These are phyloP conservation scores for Microtus ochrogaster DNA, from an alignment of 2,113 vertebrate genomes.

Conservation along the genomic window DNA sequence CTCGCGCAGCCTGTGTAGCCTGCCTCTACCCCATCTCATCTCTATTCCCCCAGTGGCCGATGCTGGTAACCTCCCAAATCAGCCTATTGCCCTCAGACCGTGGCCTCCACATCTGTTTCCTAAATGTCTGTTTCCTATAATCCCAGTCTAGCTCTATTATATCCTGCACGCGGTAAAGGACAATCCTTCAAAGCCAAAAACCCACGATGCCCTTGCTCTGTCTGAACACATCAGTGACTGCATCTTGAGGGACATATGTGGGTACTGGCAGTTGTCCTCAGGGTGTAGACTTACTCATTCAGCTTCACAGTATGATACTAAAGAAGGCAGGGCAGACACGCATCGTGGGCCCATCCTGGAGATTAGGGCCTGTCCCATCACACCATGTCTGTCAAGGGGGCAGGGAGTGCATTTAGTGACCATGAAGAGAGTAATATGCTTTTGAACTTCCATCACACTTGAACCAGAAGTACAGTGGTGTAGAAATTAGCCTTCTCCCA, in stretches of 20 bases:
- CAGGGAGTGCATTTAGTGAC: rapidly evolving
- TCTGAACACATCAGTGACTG: neutral
- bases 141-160: neutral
- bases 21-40: neutral
- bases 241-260: neutral
- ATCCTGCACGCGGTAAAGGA: neutral
- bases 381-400: neutral
- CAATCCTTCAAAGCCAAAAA: neutral
- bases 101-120: neutral
- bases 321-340: neutral
- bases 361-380: neutral
- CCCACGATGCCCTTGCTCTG: no score
- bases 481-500: neutral
- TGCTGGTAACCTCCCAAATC: neutral
- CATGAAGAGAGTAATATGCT: neutral
- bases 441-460: neutral
- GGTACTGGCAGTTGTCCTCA: neutral
- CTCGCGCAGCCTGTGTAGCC: neutral
- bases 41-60: neutral
- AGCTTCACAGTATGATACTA: neutral
- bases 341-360: neutral
- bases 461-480: neutral
- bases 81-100: neutral
- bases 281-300: neutral
- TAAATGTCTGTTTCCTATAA: neutral